Percentiles rank a stretch among this genome's conserved stretches.
phyloP scores from a whole-genome alignment of 2,888 invertebrate species.

The Tubulanus polymorphus region DNA sequence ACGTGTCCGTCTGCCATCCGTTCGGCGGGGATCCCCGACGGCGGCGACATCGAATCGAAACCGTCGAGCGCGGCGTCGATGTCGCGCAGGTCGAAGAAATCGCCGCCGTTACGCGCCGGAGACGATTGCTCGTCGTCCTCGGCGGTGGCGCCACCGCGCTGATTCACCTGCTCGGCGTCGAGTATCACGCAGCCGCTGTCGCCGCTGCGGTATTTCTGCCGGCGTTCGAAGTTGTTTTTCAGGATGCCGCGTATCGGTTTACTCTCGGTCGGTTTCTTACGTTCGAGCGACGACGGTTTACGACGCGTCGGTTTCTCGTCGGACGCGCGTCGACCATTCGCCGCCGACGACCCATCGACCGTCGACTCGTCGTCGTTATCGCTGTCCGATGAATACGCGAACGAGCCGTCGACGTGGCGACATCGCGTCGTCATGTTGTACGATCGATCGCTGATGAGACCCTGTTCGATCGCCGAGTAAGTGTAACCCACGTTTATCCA shows the following conservation, averaged over 20 bases:
- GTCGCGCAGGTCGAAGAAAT: background rate
- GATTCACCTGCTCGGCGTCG: background rate
- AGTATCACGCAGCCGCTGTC: constrained; percentile 36
- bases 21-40: too few species aligned
- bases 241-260: constrained; percentile 44
- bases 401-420: background rate
- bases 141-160: background rate
- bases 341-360: too few species aligned
- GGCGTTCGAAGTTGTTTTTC: constrained; percentile 30
- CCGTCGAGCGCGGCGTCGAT: constrained; percentile 5
- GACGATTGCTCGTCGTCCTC: background rate
- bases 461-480: constrained; percentile 28
- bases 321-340: background rate
- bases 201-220: constrained; percentile 35
- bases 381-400: background rate
- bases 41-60: background rate
- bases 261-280: constrained; percentile 14
- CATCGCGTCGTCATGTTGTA: too few species aligned
- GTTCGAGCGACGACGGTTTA: background rate
- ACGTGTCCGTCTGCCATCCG: too few species aligned
- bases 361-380: background rate
- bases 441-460: too few species aligned
- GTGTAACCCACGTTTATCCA: constrained; percentile 74
- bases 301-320: background rate
- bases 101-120: too few species aligned